Conservation (phyloP, 2,797 vertebrate species). For the Merluccius polli region DNA sequence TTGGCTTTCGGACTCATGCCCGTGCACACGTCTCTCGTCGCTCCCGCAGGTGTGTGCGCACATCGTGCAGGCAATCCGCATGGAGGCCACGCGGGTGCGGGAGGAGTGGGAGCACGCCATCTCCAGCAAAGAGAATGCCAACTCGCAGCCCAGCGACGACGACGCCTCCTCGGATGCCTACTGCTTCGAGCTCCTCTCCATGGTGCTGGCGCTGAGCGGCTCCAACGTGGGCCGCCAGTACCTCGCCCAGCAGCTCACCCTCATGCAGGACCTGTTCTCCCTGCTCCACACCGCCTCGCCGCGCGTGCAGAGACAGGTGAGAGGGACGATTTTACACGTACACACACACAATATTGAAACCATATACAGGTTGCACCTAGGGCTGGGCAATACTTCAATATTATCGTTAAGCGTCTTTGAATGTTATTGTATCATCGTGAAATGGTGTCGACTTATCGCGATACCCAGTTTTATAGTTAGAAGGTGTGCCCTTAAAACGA, state of each 20-base stretch:
- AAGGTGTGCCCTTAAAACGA: too few relatives aligned
- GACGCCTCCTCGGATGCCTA: conserved; percentile 96
- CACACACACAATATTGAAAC: neutral
- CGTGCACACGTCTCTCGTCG: neutral
- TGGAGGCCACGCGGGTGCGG: conserved; percentile 95
- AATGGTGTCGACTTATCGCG: too few relatives aligned
- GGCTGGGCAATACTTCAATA: too few relatives aligned
- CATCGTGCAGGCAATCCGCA: conserved; percentile 97
- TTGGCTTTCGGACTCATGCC: neutral
- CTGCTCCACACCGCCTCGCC: conserved; percentile 96
- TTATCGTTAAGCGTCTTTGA: too few relatives aligned
- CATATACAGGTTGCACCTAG: neutral
- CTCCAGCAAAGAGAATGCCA: conserved; percentile 98
- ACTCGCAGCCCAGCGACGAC: conserved; percentile 95
- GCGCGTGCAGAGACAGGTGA: conserved; percentile 96
- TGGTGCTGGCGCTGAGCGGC: conserved; percentile 95
- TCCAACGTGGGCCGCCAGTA: conserved; percentile 98
- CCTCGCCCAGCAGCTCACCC: conserved; percentile 93
- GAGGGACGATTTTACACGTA: conserved; percentile 14
- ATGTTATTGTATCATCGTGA: too few relatives aligned
- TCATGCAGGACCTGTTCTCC: conserved; percentile 97
- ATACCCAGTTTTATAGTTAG: too few relatives aligned
- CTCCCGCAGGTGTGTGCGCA: conserved; percentile 85
- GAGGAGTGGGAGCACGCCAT: conserved; percentile 99
- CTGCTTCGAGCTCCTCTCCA: conserved; percentile 97